Evolutionary conservation across 2,888 invertebrate species (phyloP).

Genomic region (Pachydiplax longipennis): DNA sequence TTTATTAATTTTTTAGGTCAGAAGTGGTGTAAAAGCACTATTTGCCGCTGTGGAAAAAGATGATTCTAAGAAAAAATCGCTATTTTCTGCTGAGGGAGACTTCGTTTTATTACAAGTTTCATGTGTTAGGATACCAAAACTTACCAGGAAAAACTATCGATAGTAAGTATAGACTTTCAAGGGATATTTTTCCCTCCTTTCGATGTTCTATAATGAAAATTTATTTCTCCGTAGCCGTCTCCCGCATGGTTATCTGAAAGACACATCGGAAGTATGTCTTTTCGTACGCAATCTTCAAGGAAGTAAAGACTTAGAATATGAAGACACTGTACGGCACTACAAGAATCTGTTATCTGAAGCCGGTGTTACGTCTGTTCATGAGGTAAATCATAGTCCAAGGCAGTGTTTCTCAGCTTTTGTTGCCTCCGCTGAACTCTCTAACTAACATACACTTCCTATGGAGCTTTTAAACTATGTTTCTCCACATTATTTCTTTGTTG

Average conservation of each 20-base stretch:
- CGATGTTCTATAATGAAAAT: background rate
- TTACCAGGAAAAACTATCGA: background rate
- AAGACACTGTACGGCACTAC: background rate
- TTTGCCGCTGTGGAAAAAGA: background rate
- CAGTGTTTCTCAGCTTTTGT: background rate
- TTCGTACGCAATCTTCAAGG: background rate
- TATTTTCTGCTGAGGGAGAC: background rate
- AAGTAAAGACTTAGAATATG: background rate
- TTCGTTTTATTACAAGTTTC: background rate
- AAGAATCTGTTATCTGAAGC: background rate
- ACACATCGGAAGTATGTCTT: constrained; percentile 3
- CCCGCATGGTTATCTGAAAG: background rate
- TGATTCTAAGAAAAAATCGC: background rate
- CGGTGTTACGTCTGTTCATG: background rate
- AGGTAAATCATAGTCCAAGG: background rate
- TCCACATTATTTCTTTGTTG: no score
- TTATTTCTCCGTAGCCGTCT: background rate
- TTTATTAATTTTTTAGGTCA: background rate
- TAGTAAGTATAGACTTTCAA: background rate
- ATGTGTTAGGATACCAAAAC: background rate
- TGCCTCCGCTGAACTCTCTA: no score
- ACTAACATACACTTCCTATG: background rate
- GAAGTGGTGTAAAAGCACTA: background rate
- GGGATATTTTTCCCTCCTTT: background rate
- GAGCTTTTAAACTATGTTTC: no score